Evolutionary conservation across 2,888 invertebrate genomes (phyloP).

Genomic region (Thelaira solivaga): DNA sequence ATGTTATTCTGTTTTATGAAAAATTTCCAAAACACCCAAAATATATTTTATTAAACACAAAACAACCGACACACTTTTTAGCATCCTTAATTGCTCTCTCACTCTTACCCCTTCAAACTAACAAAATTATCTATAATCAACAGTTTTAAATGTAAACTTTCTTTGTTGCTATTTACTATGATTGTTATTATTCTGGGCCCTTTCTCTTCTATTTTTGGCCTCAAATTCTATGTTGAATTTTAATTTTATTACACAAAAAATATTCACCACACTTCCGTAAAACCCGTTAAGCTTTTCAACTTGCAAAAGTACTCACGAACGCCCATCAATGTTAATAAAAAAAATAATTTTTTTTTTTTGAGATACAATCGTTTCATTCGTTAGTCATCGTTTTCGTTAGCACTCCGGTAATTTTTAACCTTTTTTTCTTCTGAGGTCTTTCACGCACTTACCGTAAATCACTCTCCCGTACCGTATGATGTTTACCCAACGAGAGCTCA

Average conservation of each 20-base stretch:
- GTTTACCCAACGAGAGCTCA: constrained; percentile 55
- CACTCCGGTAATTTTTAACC: constrained; percentile 31
- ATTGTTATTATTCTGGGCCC: constrained; percentile 3
- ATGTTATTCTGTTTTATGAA: constrained; percentile 48
- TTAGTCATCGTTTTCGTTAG: constrained; percentile 24
- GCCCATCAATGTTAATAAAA: neutral
- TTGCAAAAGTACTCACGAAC: neutral
- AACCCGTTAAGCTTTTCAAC: constrained; percentile 25
- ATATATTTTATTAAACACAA: neutral
- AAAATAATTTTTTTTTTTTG: constrained; percentile 17
- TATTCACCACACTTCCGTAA: constrained; percentile 56
- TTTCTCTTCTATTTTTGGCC: neutral
- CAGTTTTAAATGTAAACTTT: constrained; percentile 28
- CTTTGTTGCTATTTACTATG: constrained; percentile 26
- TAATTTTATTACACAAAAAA: neutral
- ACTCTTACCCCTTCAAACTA: constrained; percentile 23
- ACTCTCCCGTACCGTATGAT: constrained; percentile 43
- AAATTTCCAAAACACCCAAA: constrained; percentile 6
- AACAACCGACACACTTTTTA: neutral
- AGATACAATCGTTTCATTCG: constrained; percentile 13
- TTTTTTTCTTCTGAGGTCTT: neutral
- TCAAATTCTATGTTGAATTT: constrained; percentile 40
- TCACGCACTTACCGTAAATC: constrained; percentile 16
- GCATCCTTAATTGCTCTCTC: constrained; percentile 21
- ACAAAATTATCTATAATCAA: constrained; percentile 39